These are phyloP conservation scores for Apodemus agrarius DNA, from an alignment of 2,797 vertebrate species.

Conservation along the genomic window DNA sequence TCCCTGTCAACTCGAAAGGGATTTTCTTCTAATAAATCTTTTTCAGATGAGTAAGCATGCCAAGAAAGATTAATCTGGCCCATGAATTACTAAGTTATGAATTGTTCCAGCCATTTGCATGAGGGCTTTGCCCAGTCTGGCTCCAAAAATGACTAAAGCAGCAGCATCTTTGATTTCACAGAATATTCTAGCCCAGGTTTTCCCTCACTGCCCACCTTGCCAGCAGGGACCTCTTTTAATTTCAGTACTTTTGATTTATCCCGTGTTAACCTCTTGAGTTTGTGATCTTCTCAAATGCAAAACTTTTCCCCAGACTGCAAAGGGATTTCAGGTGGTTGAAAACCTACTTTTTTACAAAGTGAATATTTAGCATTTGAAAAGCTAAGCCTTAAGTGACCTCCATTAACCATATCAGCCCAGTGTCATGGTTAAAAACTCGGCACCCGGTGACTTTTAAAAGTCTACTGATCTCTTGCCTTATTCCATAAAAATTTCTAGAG, in stretches of 20 bases:
- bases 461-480: background rate
- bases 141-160: constrained; percentile 55
- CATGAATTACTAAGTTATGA: constrained; percentile 63
- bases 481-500: background rate
- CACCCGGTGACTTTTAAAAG: background rate
- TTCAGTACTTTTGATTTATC: constrained; percentile 48
- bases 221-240: constrained; percentile 51
- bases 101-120: constrained; percentile 61
- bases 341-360: constrained; percentile 48
- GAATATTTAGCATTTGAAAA: constrained; percentile 63
- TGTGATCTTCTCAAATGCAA: constrained; percentile 66
- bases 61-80: constrained; percentile 68
- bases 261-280: constrained; percentile 12
- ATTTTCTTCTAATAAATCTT: constrained; percentile 71
- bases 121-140: constrained; percentile 56
- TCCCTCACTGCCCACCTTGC: constrained; percentile 3
- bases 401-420: background rate
- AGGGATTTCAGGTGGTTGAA: constrained; percentile 63
- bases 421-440: background rate
- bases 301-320: constrained; percentile 51
- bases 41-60: constrained; percentile 69
- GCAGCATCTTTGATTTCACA: background rate
- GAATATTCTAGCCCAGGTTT: constrained; percentile 20
- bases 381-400: background rate
- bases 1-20: constrained; percentile 49